A percentile compares a stretch with the other conserved stretches of the same genome.
Conservation (phyloP, 2,888 invertebrate genomes). For the Apamea monoglypha region DNA sequence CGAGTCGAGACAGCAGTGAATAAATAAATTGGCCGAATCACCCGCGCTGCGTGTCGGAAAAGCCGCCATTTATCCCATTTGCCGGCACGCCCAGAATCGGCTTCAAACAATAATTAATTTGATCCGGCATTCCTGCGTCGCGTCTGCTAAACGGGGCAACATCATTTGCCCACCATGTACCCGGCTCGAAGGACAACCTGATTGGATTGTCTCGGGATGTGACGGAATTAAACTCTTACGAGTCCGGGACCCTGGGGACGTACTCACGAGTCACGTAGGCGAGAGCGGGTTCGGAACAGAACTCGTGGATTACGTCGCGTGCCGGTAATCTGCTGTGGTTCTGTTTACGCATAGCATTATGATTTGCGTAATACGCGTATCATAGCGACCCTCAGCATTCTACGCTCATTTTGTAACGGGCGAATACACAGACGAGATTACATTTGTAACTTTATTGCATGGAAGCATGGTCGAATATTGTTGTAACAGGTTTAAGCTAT, state of each 20-base stretch:
- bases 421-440: conserved; percentile 22
- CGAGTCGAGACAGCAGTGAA: conserved; percentile 51
- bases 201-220: conserved; percentile 68
- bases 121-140: conserved; percentile 67
- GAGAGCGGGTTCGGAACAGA: conserved; percentile 15
- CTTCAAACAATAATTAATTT: conserved; percentile 80
- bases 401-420: conserved; percentile 25
- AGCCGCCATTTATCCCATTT: conserved; percentile 71
- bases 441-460: conserved; percentile 40
- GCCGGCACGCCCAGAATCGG: conserved; percentile 59
- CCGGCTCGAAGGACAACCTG: conserved; percentile 55
- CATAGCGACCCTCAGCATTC: conserved; percentile 27
- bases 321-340: conserved; percentile 47
- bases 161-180: conserved; percentile 62
- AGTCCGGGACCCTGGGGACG: conserved; percentile 22
- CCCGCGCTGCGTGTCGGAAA: conserved; percentile 63
- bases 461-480: conserved; percentile 22
- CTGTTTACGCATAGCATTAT: conserved; percentile 54
- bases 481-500: conserved; percentile 15
- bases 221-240: conserved; percentile 63
- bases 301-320: conserved; percentile 58
- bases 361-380: conserved; percentile 48
- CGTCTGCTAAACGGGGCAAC: conserved; percentile 58
- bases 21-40: conserved; percentile 71
- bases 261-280: background rate